phyloP scores from a whole-genome alignment of 2,113 vertebrate species.

The Nansenia antarctica region DNA sequence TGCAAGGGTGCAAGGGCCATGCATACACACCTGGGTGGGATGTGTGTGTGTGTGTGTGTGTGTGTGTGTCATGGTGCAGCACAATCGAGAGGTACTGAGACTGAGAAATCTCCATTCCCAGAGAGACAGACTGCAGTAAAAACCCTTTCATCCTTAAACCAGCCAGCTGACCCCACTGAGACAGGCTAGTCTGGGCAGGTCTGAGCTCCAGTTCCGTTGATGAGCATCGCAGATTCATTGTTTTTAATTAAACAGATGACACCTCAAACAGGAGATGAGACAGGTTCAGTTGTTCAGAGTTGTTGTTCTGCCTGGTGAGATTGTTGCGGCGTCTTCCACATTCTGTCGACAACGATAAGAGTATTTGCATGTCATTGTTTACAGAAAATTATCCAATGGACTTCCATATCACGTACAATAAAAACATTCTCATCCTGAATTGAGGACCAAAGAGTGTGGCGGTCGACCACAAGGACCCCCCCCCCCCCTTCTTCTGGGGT shows the following conservation, averaged over 20 bases:
- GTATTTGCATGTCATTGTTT: slow-evolving; percentile 63
- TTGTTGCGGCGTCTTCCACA: not conserved
- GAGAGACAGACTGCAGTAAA: slow-evolving; percentile 40
- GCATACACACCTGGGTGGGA: not conserved
- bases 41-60: no score
- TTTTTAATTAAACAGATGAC: not conserved
- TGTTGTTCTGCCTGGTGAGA: not conserved
- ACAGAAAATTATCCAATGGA: slow-evolving; percentile 43
- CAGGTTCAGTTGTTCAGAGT: not conserved
- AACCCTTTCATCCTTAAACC: slow-evolving; percentile 42
- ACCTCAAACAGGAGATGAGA: not conserved
- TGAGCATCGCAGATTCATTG: not conserved
- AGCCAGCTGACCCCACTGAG: slow-evolving; percentile 19
- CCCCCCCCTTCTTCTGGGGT: slow-evolving; percentile 33
- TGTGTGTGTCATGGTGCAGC: no score
- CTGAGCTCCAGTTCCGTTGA: not conserved
- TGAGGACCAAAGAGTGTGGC: slow-evolving; percentile 58
- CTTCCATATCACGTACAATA: slow-evolving; percentile 18
- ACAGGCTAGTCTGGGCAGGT: slow-evolving; percentile 13
- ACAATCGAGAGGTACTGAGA: not conserved
- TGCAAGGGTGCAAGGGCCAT: not conserved
- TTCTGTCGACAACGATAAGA: slow-evolving; percentile 25
- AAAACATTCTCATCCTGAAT: slow-evolving; percentile 23
- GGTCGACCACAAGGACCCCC: slow-evolving; percentile 28
- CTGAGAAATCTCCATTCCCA: not conserved